Base-by-base conservation (phyloP, 64 coral and sea anemone species). In the Orbicella faveolata region DNA sequence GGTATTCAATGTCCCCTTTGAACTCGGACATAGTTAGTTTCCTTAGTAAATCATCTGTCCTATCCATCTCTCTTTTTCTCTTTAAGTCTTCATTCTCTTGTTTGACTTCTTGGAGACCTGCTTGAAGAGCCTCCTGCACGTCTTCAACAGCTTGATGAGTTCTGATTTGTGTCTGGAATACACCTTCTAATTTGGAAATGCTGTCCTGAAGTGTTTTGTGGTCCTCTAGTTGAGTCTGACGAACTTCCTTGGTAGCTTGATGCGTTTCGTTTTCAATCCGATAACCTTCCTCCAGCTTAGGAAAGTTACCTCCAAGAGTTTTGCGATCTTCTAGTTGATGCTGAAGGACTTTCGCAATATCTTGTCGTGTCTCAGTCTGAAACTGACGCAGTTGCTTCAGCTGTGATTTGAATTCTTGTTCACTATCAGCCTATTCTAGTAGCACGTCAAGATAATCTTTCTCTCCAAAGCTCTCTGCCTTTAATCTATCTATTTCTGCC, bases 401-500 rank as follows among this genome's bases (percentile, higher is more conserved):
- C 30, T 83, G 57, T 34, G 70, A 73, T 65, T 90, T 73, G 6
- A 73, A 83, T 37, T 90, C 51, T 26, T 90, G 67, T 18, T 84
- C 81, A 23, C 84, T 75, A 61, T 84, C 70, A 52, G 70, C 23
- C 89, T 81, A 90, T 15, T 90, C 89, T 21, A 20, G 25, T 11
- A 90, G 55, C 23, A 73, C 63, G 19, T 25, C 59, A 90, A 52
- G 61, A 67, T 91, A 86, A 44, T 93, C 86, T 34, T 77, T 59
- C 37, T 75, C 73, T 23, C 91, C 85, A 15, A 68, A 64, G 20
- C 73, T 85, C 73, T 76, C 65, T 17, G 52, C 76, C 36, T 88
- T 93, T 33, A 93, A 57, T 86, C 61, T 75, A 23, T 88, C 91
- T 62, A 93, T 93, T 61, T 79, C 87, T 53, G 57, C 79, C 69